These are phyloP conservation scores for Prorops nasuta DNA, from an alignment of 1,140 invertebrate species.

Conservation along the genomic window DNA sequence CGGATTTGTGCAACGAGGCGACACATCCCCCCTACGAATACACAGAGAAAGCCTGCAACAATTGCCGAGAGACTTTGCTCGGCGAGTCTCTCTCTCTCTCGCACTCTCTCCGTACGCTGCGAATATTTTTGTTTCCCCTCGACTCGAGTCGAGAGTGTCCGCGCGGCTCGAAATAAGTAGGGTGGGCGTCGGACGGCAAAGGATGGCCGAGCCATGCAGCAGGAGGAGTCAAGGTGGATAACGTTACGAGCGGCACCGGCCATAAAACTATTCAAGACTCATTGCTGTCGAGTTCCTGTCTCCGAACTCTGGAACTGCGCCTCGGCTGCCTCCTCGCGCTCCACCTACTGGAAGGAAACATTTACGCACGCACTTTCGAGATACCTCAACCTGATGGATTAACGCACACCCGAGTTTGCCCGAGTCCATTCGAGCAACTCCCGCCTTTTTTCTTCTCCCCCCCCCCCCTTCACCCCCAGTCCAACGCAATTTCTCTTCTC, in stretches of 20 bases:
- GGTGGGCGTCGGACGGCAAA: not conserved
- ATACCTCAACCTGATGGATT: too few relatives aligned
- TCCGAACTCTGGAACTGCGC: conserved; percentile 16
- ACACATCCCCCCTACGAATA: conserved; percentile 8
- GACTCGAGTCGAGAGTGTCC: not conserved
- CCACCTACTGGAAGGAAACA: not conserved
- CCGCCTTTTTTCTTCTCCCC: too few relatives aligned
- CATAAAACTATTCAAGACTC: conserved; percentile 32
- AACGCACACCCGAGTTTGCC: too few relatives aligned
- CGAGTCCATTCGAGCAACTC: too few relatives aligned
- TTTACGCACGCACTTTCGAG: not conserved
- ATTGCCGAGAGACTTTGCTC: not conserved
- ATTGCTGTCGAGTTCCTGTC: conserved; percentile 15
- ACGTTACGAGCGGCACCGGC: conserved; percentile 15
- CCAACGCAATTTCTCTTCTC: too few relatives aligned
- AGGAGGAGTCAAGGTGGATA: conserved; percentile 13
- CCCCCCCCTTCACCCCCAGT: too few relatives aligned
- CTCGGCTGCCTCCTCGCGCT: not conserved
- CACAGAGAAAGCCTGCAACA: not conserved
- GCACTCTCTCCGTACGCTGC: not conserved
- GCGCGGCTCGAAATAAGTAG: not conserved
- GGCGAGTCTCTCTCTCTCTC: not conserved
- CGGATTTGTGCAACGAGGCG: conserved; percentile 24
- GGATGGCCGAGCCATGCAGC: not conserved
- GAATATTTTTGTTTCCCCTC: not conserved